Percentiles rank a stretch among this genome's conserved stretches.
Evolutionary conservation across 2,797 vertebrate genomes (phyloP).

Genomic region (Gymnocypris eckloni): DNA sequence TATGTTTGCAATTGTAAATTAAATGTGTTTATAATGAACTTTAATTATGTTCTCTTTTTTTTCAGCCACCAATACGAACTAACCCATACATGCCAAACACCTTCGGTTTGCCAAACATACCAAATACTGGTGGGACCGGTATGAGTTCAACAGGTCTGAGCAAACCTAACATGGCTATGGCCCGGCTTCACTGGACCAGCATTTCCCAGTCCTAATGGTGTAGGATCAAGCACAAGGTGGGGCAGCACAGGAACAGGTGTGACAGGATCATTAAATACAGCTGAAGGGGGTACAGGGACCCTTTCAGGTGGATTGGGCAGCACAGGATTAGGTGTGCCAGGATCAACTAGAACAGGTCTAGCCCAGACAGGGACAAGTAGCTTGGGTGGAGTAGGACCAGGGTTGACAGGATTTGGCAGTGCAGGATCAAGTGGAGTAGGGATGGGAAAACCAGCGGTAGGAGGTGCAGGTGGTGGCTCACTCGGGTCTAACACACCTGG

Average conservation of each 20-base stretch:
- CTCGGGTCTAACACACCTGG: slow-evolving; percentile 41
- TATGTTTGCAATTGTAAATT: background rate
- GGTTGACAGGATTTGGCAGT: slow-evolving; percentile 22
- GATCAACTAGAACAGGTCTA: slow-evolving; percentile 41
- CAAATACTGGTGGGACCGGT: slow-evolving; percentile 8
- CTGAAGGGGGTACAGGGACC: slow-evolving; percentile 18
- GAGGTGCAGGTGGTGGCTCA: slow-evolving; percentile 47
- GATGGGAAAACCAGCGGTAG: slow-evolving; percentile 24
- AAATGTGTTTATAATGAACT: background rate
- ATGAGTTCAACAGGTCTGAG: slow-evolving; percentile 24
- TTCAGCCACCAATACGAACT: background rate
- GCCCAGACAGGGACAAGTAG: slow-evolving; percentile 11
- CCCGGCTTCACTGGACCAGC: slow-evolving; percentile 14
- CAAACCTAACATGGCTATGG: slow-evolving; percentile 5
- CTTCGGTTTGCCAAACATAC: background rate
- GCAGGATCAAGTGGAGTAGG: slow-evolving; percentile 46
- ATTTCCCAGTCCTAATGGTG: background rate
- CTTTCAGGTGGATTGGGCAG: slow-evolving; percentile 6
- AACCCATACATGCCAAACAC: background rate
- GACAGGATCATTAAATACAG: slow-evolving; percentile 44
- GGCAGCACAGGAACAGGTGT: slow-evolving; percentile 20
- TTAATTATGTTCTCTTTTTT: background rate
- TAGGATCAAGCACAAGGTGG: slow-evolving; percentile 28
- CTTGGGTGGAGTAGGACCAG: slow-evolving; percentile 30
- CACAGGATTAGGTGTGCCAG: slow-evolving; percentile 39